These are phyloP conservation scores for Luperina nickerlii DNA, from an alignment of 2,888 invertebrate genomes.

Conservation along the genomic window DNA sequence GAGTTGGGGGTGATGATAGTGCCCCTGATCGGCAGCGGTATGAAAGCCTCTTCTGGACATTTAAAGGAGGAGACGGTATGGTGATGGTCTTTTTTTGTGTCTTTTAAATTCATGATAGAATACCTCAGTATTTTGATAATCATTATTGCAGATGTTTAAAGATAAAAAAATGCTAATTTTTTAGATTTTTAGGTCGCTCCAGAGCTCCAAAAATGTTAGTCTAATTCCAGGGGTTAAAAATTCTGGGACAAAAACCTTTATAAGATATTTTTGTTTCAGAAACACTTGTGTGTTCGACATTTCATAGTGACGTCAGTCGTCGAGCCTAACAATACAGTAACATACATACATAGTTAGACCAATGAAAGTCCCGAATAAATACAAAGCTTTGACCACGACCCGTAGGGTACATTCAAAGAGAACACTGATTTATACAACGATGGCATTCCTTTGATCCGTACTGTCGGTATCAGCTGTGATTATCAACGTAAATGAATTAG, in stretches of 20 bases:
- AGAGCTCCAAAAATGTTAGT: neutral
- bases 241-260: neutral
- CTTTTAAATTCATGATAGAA: neutral
- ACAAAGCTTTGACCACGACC: conserved; percentile 63
- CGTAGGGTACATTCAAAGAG: conserved; percentile 52
- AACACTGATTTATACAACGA: conserved; percentile 56
- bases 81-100: neutral
- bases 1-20: conserved; percentile 65
- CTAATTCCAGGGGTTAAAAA: neutral
- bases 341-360: conserved; percentile 40
- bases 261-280: neutral
- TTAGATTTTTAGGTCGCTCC: neutral
- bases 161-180: neutral
- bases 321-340: conserved; percentile 18
- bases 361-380: conserved; percentile 54
- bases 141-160: neutral
- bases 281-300: neutral
- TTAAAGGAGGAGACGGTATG: conserved; percentile 12
- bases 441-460: conserved; percentile 26
- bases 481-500: conserved; percentile 11
- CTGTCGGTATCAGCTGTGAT: conserved; percentile 7
- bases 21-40: conserved; percentile 60
- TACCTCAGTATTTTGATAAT: neutral
- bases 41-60: conserved; percentile 45
- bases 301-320: conserved; percentile 13